Conservation (phyloP, 2,113 vertebrate species). For the Thymallus thymallus region DNA sequence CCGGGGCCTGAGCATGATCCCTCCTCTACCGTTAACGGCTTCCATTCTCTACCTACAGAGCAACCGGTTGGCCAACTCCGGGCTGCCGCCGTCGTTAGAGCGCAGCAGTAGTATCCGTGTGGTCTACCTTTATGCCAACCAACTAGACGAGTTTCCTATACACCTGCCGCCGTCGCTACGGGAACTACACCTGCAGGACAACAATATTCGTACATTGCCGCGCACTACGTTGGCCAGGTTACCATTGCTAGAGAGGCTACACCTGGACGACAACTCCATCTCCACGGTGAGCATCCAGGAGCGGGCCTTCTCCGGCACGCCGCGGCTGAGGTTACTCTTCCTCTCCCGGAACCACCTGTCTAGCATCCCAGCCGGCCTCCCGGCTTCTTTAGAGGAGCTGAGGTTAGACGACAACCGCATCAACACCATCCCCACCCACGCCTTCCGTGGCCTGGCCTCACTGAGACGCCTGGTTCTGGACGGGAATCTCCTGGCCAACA, state of each 20-base stretch:
- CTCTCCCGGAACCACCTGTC: conserved; percentile 92
- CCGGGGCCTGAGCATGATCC: conserved; percentile 86
- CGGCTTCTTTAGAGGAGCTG: conserved; percentile 88
- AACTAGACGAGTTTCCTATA: conserved; percentile 86
- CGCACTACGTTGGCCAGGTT: conserved; percentile 81
- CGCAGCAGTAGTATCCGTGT: conserved; percentile 79
- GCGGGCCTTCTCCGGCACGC: conserved; percentile 89
- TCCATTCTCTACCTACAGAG: conserved; percentile 95
- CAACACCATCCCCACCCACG: conserved; percentile 88
- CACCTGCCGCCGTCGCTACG: conserved; percentile 84
- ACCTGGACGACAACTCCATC: conserved; percentile 94
- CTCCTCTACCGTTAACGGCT: conserved; percentile 81
- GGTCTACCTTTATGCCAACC: conserved; percentile 92
- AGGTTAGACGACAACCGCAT: conserved; percentile 93
- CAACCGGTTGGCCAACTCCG: conserved; percentile 87
- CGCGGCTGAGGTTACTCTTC: conserved; percentile 82
- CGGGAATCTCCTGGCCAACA: conserved; percentile 92
- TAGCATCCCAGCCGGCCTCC: conserved; percentile 88
- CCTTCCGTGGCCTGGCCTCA: conserved; percentile 85
- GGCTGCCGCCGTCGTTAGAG: conserved; percentile 81
- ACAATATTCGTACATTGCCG: conserved; percentile 88
- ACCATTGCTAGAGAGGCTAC: conserved; percentile 89
- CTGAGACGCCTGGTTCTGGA: conserved; percentile 88
- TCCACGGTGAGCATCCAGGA: conserved; percentile 95
- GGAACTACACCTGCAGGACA: conserved; percentile 95